Evolutionary conservation across 1,140 invertebrate species (phyloP).

Genomic region (roundworm (Caenorhabditis elegans)): DNA sequence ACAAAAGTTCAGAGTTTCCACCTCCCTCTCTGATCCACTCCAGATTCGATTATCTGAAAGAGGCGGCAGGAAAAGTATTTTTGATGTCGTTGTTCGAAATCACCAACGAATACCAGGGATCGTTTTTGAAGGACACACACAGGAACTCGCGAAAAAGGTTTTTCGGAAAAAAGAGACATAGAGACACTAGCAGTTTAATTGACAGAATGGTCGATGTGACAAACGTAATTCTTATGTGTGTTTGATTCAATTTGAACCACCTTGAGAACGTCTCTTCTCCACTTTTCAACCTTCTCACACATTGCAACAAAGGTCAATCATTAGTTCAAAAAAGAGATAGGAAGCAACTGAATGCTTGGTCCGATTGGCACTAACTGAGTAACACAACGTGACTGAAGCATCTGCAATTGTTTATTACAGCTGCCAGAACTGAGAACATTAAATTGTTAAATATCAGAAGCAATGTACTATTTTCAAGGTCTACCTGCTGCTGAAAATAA

Average conservation of each 20-base stretch:
- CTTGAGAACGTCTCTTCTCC: slow-evolving; percentile 29
- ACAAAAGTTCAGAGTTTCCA: background rate
- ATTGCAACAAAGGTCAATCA: background rate
- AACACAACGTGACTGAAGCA: no score
- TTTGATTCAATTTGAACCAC: slow-evolving; percentile 17
- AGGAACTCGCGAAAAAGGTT: background rate
- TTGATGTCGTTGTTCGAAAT: slow-evolving; percentile 24
- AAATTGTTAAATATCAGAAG: no score
- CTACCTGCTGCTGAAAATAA: no score
- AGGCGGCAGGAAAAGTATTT: background rate
- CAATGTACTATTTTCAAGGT: no score
- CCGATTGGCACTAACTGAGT: background rate
- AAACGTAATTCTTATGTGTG: slow-evolving; percentile 19
- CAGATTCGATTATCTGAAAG: background rate
- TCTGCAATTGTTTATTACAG: no score
- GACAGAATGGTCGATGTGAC: background rate
- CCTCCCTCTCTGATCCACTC: background rate
- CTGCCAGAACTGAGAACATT: no score
- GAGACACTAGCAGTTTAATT: slow-evolving; percentile 7
- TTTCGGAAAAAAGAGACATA: no score
- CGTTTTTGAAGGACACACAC: slow-evolving; percentile 24
- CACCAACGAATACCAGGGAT: background rate
- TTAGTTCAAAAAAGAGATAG: background rate
- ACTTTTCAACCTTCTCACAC: background rate
- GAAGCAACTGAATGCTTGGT: background rate